Evolutionary conservation across 2,888 invertebrate genomes (phyloP).

Genomic region (Caenorhabditis becei): DNA sequence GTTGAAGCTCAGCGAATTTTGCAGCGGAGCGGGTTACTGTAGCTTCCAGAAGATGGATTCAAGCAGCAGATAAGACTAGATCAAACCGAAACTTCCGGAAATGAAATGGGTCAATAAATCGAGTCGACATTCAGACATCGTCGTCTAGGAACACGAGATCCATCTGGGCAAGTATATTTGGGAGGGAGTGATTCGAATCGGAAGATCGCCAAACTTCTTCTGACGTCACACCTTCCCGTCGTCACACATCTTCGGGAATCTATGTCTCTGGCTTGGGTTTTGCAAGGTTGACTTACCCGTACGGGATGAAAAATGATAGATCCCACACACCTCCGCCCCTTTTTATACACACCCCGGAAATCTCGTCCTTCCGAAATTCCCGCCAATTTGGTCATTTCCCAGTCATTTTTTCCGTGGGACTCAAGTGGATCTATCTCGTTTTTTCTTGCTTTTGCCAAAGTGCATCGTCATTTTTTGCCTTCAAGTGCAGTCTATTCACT

Average conservation of each 20-base stretch:
- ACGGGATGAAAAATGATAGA: neutral
- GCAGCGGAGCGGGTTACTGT: neutral
- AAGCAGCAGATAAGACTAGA: neutral
- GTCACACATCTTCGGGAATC: conserved; percentile 5
- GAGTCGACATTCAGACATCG: neutral
- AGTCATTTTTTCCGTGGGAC: conserved; percentile 10
- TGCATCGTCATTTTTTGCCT: neutral
- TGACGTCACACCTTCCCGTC: conserved; percentile 26
- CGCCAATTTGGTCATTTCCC: conserved; percentile 15
- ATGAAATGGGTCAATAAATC: neutral
- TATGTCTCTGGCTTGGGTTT: neutral
- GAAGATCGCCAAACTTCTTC: conserved; percentile 53
- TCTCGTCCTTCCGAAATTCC: neutral
- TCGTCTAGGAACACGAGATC: conserved; percentile 6
- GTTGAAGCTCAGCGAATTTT: neutral
- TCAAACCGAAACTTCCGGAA: conserved; percentile 3
- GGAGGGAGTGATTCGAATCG: conserved; percentile 16
- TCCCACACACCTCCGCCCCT: neutral
- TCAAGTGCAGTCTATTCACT: neutral
- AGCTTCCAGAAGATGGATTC: neutral
- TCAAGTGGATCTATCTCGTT: conserved; percentile 19
- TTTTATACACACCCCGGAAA: neutral
- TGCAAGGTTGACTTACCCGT: conserved; percentile 12
- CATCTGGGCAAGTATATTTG: conserved; percentile 1
- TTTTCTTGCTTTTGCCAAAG: neutral